Percentiles rank a stretch among this genome's conserved stretches.
Evolutionary conservation across 2,888 invertebrate genomes (phyloP).

Genomic region (Leucania comma): DNA sequence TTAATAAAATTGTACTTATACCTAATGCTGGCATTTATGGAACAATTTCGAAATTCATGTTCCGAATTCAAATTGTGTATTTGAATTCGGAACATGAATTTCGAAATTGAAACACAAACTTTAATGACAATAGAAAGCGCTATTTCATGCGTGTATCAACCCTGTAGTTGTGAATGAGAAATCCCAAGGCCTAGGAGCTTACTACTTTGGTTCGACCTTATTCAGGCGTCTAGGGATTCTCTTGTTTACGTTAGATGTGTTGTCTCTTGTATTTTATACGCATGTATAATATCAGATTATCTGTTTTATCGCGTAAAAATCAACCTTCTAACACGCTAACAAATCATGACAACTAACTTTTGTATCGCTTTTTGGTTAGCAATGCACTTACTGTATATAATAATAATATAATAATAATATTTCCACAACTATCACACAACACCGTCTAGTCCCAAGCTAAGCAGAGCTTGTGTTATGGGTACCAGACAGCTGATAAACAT

Average conservation of each 20-base stretch:
- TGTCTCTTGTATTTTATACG: conserved; percentile 4
- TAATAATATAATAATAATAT: no score
- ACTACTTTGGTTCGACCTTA: conserved; percentile 25
- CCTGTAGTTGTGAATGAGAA: not conserved
- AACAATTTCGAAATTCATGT: not conserved
- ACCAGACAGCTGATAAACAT: no score
- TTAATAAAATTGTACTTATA: no score
- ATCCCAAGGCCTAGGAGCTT: conserved; percentile 31
- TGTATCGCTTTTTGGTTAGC: no score
- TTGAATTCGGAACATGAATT: no score
- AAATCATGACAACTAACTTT: no score
- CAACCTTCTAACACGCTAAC: no score
- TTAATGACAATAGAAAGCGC: not conserved
- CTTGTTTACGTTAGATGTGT: conserved; percentile 15
- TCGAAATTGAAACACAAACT: not conserved
- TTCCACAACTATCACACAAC: no score
- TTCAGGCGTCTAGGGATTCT: conserved; percentile 28
- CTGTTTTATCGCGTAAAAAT: no score
- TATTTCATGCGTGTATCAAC: not conserved
- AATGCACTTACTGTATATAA: no score
- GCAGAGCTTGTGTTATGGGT: no score
- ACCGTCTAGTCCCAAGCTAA: no score
- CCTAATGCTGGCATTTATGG: not conserved
- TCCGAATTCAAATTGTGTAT: conserved; percentile 7
- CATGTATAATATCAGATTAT: conserved; percentile 10